Evolutionary conservation across 2,797 vertebrate genomes (phyloP), one percentile per base, ranked within the genome.

Genomic region (Pteropus rufus): DNA sequence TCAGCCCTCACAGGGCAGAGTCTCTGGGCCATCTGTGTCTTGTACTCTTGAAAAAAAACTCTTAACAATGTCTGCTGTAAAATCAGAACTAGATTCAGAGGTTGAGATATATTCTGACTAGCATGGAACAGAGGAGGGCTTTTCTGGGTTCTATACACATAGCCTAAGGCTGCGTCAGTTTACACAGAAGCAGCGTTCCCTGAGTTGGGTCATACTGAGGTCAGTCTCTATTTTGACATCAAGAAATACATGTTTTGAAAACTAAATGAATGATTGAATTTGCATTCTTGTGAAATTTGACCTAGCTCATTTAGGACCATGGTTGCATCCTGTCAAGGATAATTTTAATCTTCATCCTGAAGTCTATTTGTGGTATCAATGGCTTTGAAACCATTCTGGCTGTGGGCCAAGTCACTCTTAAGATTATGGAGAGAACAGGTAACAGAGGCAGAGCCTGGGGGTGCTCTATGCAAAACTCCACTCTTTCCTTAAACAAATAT

Each of bases 291-390:
- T 56, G 26, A 60, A 93, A 75, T 52, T 56, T 67, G 16, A 88
- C 67, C 49, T 67, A 54, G 58, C 31, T 92, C 18, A 21, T 49
- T 72, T 41, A 62, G 41, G 54, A 34, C 49, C 18, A 10, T 1
- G 9, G 52, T 56, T 83, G 10, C 70, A 21, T 56, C 56, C 9
- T 16, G 2, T 94, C 54, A 81, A 46, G 6, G 84, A 23, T 23
- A 36, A 89, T 67, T 87, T 60, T 41, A 16, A 52, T 31, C 23
- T 95, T 75, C 34, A 31, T 64, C 77, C 67, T 81, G n/a, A 73
- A 93, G 83, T 49, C 52, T 69, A 4, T n/a, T 65, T 70, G 64
- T 70, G 31, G 46, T n/a, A 62, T 34, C 36, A 73, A 5, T 21
- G 9, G n/a, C 21, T 54, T 72, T 92, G 49, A 54, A 52, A 76